Conservation (phyloP, 2,888 invertebrate genomes). For the Ephialtes manifestator region DNA sequence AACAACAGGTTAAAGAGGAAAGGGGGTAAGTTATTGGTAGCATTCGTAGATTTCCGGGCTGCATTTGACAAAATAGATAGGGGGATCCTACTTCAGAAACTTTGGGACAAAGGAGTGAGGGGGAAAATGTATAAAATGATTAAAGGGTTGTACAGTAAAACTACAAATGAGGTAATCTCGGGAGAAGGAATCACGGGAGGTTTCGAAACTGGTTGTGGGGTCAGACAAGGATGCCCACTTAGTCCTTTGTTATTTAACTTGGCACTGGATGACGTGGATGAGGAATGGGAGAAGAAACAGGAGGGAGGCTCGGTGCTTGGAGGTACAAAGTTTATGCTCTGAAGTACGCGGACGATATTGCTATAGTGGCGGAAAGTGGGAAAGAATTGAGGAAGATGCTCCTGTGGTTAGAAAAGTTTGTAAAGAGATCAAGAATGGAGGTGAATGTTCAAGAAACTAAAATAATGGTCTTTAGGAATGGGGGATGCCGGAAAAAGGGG, state of each 20-base stretch:
- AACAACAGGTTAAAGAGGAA: not conserved
- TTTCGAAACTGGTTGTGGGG: not conserved
- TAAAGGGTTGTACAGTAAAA: not conserved
- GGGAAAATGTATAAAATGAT: not conserved
- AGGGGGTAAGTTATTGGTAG: not conserved
- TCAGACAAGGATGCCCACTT: not conserved
- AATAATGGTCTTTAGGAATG: not conserved
- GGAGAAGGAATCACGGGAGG: not conserved
- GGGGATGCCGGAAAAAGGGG: too few species aligned
- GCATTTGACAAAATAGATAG: not conserved
- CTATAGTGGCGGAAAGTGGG: not conserved
- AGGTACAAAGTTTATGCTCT: not conserved
- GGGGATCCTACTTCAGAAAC: not conserved
- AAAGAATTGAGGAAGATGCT: not conserved
- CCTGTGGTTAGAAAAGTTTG: not conserved
- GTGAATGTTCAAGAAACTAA: not conserved
- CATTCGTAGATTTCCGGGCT: too few species aligned
- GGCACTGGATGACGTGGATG: not conserved
- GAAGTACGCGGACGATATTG: not conserved
- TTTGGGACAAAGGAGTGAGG: not conserved
- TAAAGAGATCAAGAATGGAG: not conserved
- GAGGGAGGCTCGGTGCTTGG: not conserved
- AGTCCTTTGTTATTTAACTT: not conserved
- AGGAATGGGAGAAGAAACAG: not conserved
- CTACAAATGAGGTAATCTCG: not conserved